These are phyloP conservation scores for Drosophila rubida DNA, from an alignment of 2,888 invertebrate species.

Conservation along the genomic window DNA sequence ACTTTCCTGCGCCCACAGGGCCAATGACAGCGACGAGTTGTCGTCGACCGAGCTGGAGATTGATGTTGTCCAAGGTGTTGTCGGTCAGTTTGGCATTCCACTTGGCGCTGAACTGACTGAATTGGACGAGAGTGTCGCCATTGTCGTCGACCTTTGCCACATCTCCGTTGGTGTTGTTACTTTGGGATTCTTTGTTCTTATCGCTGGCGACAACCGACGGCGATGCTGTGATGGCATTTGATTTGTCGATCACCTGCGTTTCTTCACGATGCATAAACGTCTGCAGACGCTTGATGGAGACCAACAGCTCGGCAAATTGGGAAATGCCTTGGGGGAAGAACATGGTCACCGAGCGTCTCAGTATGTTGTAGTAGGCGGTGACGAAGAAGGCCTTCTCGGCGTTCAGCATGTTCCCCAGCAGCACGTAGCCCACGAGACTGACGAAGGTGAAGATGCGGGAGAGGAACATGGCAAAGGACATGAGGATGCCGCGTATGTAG, in stretches of 20 bases:
- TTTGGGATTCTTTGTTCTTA: constrained; percentile 45
- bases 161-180: constrained; percentile 36
- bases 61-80: constrained; percentile 88
- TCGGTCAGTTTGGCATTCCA: constrained; percentile 88
- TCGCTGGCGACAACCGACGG: constrained; percentile 18
- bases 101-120: constrained; percentile 88
- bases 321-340: constrained; percentile 92
- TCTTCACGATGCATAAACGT: constrained; percentile 88
- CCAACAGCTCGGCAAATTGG: constrained; percentile 87
- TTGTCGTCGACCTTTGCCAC: constrained; percentile 23
- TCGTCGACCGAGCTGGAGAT: constrained; percentile 87
- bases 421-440: constrained; percentile 91
- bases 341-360: constrained; percentile 93
- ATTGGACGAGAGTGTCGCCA: constrained; percentile 83
- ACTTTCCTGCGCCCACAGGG: constrained; percentile 89
- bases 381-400: constrained; percentile 95
- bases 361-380: constrained; percentile 94
- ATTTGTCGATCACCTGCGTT: constrained; percentile 83
- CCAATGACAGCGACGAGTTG: constrained; percentile 89
- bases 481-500: constrained; percentile 90
- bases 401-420: constrained; percentile 90
- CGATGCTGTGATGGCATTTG: constrained; percentile 32
- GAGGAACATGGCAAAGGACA: constrained; percentile 94
- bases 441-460: constrained; percentile 94
- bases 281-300: constrained; percentile 87